phyloP scores from a whole-genome alignment of 2,888 invertebrate genomes.

The Eupeodes luniger region DNA sequence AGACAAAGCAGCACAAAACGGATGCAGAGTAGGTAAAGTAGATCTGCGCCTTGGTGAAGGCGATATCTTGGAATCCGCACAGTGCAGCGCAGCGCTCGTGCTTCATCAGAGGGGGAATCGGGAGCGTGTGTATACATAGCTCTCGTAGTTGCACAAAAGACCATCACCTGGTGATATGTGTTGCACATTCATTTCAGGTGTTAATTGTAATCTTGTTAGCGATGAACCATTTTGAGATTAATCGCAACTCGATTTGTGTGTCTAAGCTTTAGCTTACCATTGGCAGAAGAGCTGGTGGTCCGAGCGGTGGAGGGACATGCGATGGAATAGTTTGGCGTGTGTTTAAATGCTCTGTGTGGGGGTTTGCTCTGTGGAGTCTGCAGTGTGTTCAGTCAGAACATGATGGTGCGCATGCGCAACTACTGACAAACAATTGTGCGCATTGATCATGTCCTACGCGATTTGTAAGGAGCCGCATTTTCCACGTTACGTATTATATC shows the following conservation, averaged over 20 bases:
- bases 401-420: constrained; percentile 35
- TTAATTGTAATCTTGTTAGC: constrained; percentile 76
- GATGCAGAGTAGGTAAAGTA: constrained; percentile 43
- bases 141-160: constrained; percentile 59
- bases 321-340: not conserved
- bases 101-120: constrained; percentile 28
- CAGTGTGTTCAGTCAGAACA: constrained; percentile 52
- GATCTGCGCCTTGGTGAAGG: constrained; percentile 37
- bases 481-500: constrained; percentile 17
- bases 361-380: constrained; percentile 3
- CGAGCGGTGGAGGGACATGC: constrained; percentile 8
- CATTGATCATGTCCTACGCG: constrained; percentile 56
- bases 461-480: constrained; percentile 24
- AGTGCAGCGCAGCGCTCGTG: constrained; percentile 14
- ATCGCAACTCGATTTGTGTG: constrained; percentile 71
- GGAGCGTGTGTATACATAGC: constrained; percentile 30
- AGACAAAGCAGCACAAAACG: constrained; percentile 43
- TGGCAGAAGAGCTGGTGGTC: too few relatives aligned
- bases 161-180: constrained; percentile 67
- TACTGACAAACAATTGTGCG: constrained; percentile 56
- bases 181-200: constrained; percentile 74
- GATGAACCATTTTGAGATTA: constrained; percentile 74
- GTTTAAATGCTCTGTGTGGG: constrained; percentile 24
- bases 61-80: constrained; percentile 64
- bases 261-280: constrained; percentile 4